phyloP scores from a whole-genome alignment of 2,113 vertebrate species.

The Sardina pilchardus region DNA sequence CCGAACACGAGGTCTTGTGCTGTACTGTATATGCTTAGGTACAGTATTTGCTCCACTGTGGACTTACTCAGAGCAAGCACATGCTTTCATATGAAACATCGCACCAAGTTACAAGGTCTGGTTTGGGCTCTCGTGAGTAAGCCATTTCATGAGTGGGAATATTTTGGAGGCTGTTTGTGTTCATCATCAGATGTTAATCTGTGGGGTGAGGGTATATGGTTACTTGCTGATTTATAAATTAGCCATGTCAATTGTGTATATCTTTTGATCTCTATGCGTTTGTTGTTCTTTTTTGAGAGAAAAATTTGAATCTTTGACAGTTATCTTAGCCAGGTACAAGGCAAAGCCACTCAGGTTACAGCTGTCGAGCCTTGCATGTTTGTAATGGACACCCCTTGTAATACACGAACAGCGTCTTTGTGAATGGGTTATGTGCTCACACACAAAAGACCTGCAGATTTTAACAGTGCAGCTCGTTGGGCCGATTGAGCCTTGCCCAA shows the following conservation, averaged over 20 bases:
- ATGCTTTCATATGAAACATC: background rate
- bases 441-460: slow-evolving; percentile 16
- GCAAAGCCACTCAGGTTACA: slow-evolving; percentile 46
- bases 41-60: background rate
- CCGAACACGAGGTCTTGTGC: background rate
- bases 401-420: background rate
- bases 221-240: slow-evolving; percentile 7
- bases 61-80: background rate
- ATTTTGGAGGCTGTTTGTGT: background rate
- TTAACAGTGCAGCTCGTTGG: background rate
- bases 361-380: slow-evolving; percentile 46
- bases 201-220: background rate
- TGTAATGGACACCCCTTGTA: slow-evolving; percentile 22
- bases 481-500: slow-evolving; percentile 44
- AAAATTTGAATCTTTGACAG: slow-evolving; percentile 35
- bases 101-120: background rate
- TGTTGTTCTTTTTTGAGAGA: slow-evolving; percentile 52
- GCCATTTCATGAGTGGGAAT: background rate
- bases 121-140: background rate
- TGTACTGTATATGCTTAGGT: background rate
- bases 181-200: background rate
- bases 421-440: background rate
- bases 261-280: slow-evolving; percentile 38
- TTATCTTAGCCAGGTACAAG: slow-evolving; percentile 52
- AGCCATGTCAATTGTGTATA: background rate